Evolutionary conservation across 2,113 vertebrate species (phyloP), one percentile per base, ranked within the genome.

Genomic region (Opisthocomus hoazin): DNA sequence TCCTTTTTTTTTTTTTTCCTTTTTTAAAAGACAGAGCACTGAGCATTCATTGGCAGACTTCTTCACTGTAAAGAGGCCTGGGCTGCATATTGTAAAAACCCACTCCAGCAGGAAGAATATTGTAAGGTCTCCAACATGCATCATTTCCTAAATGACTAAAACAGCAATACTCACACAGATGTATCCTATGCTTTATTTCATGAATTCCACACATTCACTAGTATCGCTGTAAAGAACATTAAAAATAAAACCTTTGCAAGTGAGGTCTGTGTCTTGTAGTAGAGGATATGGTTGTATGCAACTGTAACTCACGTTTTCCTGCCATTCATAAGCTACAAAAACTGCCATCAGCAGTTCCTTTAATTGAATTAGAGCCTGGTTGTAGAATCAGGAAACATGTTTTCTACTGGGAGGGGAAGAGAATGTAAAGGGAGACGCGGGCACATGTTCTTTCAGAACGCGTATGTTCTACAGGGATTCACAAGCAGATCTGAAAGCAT

Each of bases 101-200:
- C 18, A 45, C 57, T n/a, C 21, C 26, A 71, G 58, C 82, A 94
- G 92, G 87, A 95, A 94, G 66, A 88, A 66, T 34, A 57, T 26
- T 50, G 30, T 64, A 48, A 83, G 19, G 50, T 78, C 84, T 83
- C 54, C 85, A 90, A 29, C n/a, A 41, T 77, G 36, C 82, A 66
- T 92, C 51, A 82, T 79, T 96, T 96, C 96, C 94, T 89, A 65
- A 41, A 37, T 60, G 87, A 94, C 70, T 91, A 77, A 65, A 53
- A 51, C 61, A 87, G 51, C 41, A 81, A 36, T 41, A 79, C 24
- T 82, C 89, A 41, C 79, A 89, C 77, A 85, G 86, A 92, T 97
- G 86, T 71, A 87, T 93, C 87, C 89, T 92, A 81, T 50, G 36
- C 45, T 41, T 82, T 54, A 29, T 43, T 77, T 68, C 82, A 84